Evolutionary conservation across 1,140 invertebrate species (phyloP).

Genomic region (Drosophila obscura): DNA sequence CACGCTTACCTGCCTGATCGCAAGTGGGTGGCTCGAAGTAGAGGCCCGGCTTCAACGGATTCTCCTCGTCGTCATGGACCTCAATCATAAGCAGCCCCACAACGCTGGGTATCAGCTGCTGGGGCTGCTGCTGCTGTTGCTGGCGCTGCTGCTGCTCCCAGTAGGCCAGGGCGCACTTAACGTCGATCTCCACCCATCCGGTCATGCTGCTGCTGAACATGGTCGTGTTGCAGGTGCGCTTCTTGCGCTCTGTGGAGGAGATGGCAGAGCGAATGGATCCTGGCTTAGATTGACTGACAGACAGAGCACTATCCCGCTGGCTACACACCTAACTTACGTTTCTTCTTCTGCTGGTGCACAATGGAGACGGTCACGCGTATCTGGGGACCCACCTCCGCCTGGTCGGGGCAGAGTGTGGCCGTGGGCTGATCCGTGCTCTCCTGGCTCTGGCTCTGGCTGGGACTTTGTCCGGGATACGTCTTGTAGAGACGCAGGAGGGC

Average conservation of each 20-base stretch:
- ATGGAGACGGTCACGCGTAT: constrained; percentile 79
- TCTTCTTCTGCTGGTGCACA: constrained; percentile 74
- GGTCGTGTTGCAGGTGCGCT: constrained; percentile 79
- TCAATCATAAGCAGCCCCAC: constrained; percentile 76
- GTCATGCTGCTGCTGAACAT: constrained; percentile 71
- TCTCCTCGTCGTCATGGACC: constrained; percentile 81
- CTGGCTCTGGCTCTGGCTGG: constrained; percentile 16
- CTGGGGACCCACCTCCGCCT: constrained; percentile 59
- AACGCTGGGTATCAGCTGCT: constrained; percentile 42
- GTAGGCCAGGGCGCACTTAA: constrained; percentile 74
- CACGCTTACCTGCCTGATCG: constrained; percentile 84
- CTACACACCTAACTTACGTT: constrained; percentile 68
- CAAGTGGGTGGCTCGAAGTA: constrained; percentile 80
- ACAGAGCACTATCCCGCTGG: neutral
- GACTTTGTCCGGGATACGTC: constrained; percentile 58
- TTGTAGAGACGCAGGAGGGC: constrained; percentile 76
- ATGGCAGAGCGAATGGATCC: too few relatives aligned
- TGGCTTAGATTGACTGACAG: neutral
- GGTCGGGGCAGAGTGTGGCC: constrained; percentile 42
- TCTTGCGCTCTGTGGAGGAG: constrained; percentile 68
- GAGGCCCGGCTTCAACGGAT: constrained; percentile 70
- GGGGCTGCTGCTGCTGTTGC: constrained; percentile 1
- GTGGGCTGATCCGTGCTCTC: constrained; percentile 19
- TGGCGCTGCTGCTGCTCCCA: constrained; percentile 69
- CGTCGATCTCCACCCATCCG: constrained; percentile 82